phyloP scores from a whole-genome alignment of 2,888 invertebrate genomes.

The Chloroclystis v-ata region DNA sequence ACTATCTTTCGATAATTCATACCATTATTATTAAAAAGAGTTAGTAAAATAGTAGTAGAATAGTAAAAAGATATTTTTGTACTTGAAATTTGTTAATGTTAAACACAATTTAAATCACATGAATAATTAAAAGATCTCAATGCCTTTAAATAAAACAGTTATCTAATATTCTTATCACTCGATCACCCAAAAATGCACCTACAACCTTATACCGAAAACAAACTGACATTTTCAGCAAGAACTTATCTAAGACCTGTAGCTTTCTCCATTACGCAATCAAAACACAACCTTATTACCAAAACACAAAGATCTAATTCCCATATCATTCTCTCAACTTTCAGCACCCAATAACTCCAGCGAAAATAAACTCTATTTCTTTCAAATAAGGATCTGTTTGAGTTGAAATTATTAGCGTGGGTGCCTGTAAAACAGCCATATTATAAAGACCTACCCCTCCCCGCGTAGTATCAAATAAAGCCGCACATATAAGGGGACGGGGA shows the following conservation, averaged over 20 bases:
- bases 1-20: too few relatives aligned
- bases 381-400: slow-evolving; percentile 12
- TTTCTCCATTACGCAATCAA: slow-evolving; percentile 36
- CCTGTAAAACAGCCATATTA: slow-evolving; percentile 45
- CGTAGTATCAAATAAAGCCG: slow-evolving; percentile 29
- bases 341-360: neutral
- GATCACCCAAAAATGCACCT: slow-evolving; percentile 29
- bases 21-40: too few relatives aligned
- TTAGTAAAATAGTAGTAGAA: too few relatives aligned
- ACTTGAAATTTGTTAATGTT: too few relatives aligned
- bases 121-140: too few relatives aligned
- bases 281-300: slow-evolving; percentile 20
- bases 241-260: slow-evolving; percentile 72
- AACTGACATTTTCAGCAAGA: slow-evolving; percentile 58
- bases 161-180: too few relatives aligned
- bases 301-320: neutral
- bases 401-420: slow-evolving; percentile 29
- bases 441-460: slow-evolving; percentile 38
- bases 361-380: slow-evolving; percentile 7
- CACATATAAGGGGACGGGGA: slow-evolving; percentile 41
- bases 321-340: neutral
- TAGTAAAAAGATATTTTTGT: too few relatives aligned
- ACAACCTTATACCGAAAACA: slow-evolving; percentile 32
- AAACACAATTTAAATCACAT: too few relatives aligned
- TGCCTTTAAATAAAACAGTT: too few relatives aligned